Evolutionary conservation across 2,797 vertebrate genomes (phyloP), one percentile per base, ranked within the genome.

Genomic region (Micrastur ruficollis): DNA sequence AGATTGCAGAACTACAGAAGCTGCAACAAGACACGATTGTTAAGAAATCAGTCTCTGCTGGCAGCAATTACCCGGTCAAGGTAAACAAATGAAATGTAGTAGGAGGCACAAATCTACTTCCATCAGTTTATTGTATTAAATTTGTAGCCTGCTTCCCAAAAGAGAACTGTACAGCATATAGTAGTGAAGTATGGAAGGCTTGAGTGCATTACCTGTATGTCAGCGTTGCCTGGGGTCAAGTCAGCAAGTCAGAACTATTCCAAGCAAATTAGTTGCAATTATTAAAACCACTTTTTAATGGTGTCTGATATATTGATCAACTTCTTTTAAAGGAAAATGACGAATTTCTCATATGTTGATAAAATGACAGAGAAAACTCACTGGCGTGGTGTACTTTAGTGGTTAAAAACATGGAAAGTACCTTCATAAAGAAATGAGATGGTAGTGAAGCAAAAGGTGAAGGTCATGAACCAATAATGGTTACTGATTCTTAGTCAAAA

Each of bases 1-100:
- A 97, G 87, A 97, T 98, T 81, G 95, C 89, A 44, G 98, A 98
- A 29, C 92, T 98, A 22, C 97, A 96, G 85, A 97, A 94, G 86
- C 46, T 96, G 53, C 95, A 96, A 14, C 91, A 95, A 20, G 97
- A 97, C 56, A 7, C 22, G 46, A 11, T 81, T 38, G 90, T 47
- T 82, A 97, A 89, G 75, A 96, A 97, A 66, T 63, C 94, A 17
- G 25, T 85, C 61, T 63, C 96, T 5, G 8, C 71, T 15, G 94
- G 79, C 59, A 90, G 73, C n/a, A 78, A n/a, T 74, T 95, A 94
- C 5, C 94, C 96, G 46, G 72, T 82, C 47, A 97, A 98, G 97
- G 98, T 99, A 95, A 95, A 76, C 16, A 46, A n/a, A 42, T 27
- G 56, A 36, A 42, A 44, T 6, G 19, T 8, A 26, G n/a, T 32